Conservation (phyloP, 2,888 invertebrate species). For the Amphipoea oculea region DNA sequence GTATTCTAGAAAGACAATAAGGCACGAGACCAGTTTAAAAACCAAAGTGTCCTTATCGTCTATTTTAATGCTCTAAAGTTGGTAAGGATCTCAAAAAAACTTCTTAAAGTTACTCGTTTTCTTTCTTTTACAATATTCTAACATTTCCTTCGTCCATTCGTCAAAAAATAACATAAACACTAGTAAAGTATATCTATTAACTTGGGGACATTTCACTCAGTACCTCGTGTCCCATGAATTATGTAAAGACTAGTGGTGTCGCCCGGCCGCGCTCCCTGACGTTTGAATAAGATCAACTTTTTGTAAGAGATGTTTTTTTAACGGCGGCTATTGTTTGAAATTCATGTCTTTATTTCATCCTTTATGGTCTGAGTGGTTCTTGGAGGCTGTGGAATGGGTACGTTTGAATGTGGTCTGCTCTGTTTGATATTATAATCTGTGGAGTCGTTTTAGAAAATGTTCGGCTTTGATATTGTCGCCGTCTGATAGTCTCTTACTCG, state of each 20-base stretch:
- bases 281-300: slow-evolving; percentile 70
- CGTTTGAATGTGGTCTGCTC: not conserved
- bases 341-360: slow-evolving; percentile 50
- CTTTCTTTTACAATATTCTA: not conserved
- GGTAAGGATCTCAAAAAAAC: not conserved
- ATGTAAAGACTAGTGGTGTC: slow-evolving; percentile 72
- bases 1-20: not conserved
- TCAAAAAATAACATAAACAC: slow-evolving; percentile 65
- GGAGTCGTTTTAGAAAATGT: not conserved
- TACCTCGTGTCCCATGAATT: slow-evolving; percentile 75
- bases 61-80: not conserved
- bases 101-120: not conserved
- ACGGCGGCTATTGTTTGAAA: slow-evolving; percentile 44
- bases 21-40: not conserved
- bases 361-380: slow-evolving; percentile 26
- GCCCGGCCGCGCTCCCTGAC: slow-evolving; percentile 53
- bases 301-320: slow-evolving; percentile 56
- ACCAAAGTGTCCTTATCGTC: not conserved
- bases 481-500: not conserved
- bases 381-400: not conserved
- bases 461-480: not conserved
- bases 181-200: slow-evolving; percentile 80
- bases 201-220: slow-evolving; percentile 83
- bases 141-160: not conserved
- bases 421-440: not conserved